A percentile compares a stretch with the other conserved stretches of the same genome.
Conservation (phyloP, 2,797 vertebrate genomes). For the Caiman crocodilus region DNA sequence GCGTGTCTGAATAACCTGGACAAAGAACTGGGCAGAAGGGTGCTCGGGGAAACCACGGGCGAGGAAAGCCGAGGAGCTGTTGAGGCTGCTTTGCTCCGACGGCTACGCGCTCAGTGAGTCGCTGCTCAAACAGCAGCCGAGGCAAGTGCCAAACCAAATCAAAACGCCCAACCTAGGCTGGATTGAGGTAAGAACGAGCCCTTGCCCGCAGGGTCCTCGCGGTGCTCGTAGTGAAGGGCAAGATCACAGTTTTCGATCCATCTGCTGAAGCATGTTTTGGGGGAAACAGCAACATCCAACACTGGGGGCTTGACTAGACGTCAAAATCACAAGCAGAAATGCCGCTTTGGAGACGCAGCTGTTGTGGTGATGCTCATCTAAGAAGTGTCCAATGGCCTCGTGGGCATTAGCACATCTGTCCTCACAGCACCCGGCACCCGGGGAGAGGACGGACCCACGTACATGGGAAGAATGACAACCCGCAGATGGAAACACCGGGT, state of each 20-base stretch:
- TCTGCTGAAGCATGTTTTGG: background rate
- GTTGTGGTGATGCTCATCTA: background rate
- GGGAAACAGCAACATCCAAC: background rate
- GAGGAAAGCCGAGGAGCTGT: background rate
- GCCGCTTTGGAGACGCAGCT: background rate
- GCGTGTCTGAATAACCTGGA: background rate
- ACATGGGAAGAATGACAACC: background rate
- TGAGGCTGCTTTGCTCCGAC: background rate
- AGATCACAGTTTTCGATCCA: background rate
- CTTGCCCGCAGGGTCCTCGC: background rate
- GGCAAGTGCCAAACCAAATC: background rate
- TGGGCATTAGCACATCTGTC: background rate
- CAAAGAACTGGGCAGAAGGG: background rate
- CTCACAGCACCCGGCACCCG: background rate
- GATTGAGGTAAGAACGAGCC: background rate
- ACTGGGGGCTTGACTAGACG: too few relatives aligned
- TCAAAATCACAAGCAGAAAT: background rate
- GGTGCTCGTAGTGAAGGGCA: background rate
- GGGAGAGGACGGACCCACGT: background rate
- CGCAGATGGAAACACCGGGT: background rate
- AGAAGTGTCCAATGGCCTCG: rapidly evolving
- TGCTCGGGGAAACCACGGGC: background rate
- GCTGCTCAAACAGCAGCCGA: background rate
- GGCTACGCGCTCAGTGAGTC: background rate
- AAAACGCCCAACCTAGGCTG: background rate